These are phyloP conservation scores for Leptinotarsa undecemlineata DNA, from an alignment of 1,140 invertebrate genomes.

Conservation along the genomic window DNA sequence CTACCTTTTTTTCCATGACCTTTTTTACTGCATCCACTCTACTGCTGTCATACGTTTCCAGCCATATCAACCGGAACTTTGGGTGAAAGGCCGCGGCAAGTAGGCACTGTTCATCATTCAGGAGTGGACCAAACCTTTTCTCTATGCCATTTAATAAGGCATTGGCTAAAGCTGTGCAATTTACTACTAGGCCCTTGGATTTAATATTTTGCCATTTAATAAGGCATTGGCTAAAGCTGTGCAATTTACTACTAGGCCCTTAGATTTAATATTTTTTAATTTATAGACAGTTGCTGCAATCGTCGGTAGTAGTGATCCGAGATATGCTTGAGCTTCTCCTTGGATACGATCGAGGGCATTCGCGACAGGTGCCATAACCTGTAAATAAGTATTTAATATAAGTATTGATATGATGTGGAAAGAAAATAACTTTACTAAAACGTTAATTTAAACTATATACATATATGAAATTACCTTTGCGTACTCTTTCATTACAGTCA, in stretches of 20 bases:
- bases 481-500: background rate
- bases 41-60: constrained; percentile 7
- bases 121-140: background rate
- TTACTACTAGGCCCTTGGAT: constrained; percentile 1
- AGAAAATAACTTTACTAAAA: constrained; percentile 8
- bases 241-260: constrained; percentile 4
- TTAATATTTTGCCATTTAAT: constrained; percentile 4
- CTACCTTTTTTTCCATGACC: background rate
- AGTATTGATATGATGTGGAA: constrained; percentile 8
- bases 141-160: background rate
- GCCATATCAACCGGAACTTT: background rate
- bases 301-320: constrained; percentile 7
- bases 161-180: constrained; percentile 7
- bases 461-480: background rate
- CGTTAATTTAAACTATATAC: constrained; percentile 8
- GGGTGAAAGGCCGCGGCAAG: constrained; percentile 4
- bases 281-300: constrained; percentile 8
- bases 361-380: constrained; percentile 7
- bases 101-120: constrained; percentile 5
- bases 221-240: constrained; percentile 7
- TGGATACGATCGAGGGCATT: constrained; percentile 4
- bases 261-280: constrained; percentile 9
- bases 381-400: constrained; percentile 9
- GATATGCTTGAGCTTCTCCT: constrained; percentile 7
- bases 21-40: background rate